Conservation (phyloP, 2,113 vertebrate species). For the Erinaceus europaeus region DNA sequence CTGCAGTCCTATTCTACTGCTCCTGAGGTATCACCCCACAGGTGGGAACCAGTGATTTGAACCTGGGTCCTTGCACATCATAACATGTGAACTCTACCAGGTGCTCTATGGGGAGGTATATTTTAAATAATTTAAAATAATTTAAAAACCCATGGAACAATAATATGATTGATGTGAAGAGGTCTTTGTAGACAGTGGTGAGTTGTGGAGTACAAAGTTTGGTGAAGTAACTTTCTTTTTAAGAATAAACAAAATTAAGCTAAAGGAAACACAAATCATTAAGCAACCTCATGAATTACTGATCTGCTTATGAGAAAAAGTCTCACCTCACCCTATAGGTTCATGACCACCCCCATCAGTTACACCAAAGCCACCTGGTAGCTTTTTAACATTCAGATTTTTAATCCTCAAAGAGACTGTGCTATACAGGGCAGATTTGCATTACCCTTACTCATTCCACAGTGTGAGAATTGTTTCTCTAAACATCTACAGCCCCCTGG, state of each 20-base stretch:
- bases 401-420: background rate
- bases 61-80: too few species aligned
- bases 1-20: too few species aligned
- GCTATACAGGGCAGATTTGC: background rate
- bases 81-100: too few species aligned
- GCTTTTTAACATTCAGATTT: background rate
- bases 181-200: too few species aligned
- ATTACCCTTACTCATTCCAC: background rate
- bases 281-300: background rate
- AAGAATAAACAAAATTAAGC: background rate
- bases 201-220: too few species aligned
- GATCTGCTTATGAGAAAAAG: background rate
- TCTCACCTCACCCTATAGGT: background rate
- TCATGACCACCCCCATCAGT: background rate
- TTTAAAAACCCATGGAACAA: background rate
- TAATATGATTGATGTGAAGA: background rate
- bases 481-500: background rate
- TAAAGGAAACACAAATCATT: accelerated
- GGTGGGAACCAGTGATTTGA: too few species aligned
- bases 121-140: too few species aligned
- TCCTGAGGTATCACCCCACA: too few species aligned
- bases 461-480: background rate
- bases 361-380: background rate
- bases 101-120: background rate
- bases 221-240: background rate